phyloP scores from a whole-genome alignment of 2,797 vertebrate species.

The Gobionotothen gibberifrons region DNA sequence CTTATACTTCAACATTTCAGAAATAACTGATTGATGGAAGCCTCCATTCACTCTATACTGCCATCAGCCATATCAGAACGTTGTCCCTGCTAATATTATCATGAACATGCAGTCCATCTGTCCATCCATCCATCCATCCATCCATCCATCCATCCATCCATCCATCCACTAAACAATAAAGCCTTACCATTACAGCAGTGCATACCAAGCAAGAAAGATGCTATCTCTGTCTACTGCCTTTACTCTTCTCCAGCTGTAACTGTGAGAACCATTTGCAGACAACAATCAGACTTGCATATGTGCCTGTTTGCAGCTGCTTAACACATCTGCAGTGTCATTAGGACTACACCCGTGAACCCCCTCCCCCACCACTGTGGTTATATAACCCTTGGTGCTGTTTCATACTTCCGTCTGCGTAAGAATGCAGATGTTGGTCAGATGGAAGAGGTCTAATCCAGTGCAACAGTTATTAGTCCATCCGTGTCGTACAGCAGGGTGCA shows the following conservation, averaged over 20 bases:
- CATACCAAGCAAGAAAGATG: constrained; percentile 1
- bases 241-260: not conserved
- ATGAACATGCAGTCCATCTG: not conserved
- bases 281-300: constrained; percentile 3
- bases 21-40: not conserved
- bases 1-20: not conserved
- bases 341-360: not conserved
- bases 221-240: too few species aligned
- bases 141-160: too few species aligned
- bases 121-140: too few species aligned
- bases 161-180: too few species aligned
- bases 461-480: constrained; percentile 18
- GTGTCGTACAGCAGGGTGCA: not conserved
- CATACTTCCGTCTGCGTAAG: constrained; percentile 25
- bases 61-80: too few species aligned
- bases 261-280: not conserved
- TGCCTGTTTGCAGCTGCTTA: constrained; percentile 18
- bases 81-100: not conserved
- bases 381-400: constrained; percentile 26
- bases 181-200: not conserved
- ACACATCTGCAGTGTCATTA: constrained; percentile 32
- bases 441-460: constrained; percentile 27
- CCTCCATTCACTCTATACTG: not conserved
- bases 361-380: constrained; percentile 18
- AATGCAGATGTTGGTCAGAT: constrained; percentile 28